phyloP scores from a whole-genome alignment of 2,797 vertebrate genomes.

The Epinephelus awoara region DNA sequence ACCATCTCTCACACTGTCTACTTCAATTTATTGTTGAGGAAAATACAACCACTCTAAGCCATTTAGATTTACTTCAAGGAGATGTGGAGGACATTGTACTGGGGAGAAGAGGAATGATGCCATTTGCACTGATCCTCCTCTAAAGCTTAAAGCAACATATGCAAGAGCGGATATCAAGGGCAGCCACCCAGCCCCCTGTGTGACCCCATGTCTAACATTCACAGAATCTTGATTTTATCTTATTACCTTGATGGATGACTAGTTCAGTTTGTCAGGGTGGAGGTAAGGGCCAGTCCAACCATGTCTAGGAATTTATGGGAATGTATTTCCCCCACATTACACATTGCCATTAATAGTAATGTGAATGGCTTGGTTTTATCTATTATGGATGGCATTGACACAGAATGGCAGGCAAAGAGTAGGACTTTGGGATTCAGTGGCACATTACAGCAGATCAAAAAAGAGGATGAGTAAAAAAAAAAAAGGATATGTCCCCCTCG shows the following conservation, averaged over 20 bases:
- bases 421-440: slow-evolving; percentile 74
- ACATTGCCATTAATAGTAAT: slow-evolving; percentile 80
- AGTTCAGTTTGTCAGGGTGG: slow-evolving; percentile 64
- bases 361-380: slow-evolving; percentile 77
- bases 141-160: slow-evolving; percentile 75
- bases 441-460: slow-evolving; percentile 70
- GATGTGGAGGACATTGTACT: slow-evolving; percentile 74
- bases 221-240: slow-evolving; percentile 72
- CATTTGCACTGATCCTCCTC: slow-evolving; percentile 64
- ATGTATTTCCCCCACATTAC: slow-evolving; percentile 72
- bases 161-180: slow-evolving; percentile 72
- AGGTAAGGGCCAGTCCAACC: slow-evolving; percentile 63
- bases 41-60: slow-evolving; percentile 78
- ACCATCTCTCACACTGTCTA: slow-evolving; percentile 77
- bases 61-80: slow-evolving; percentile 82
- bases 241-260: slow-evolving; percentile 73
- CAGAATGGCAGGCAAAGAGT: slow-evolving; percentile 67
- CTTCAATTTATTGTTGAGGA: slow-evolving; percentile 78
- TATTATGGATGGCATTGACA: slow-evolving; percentile 76
- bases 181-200: slow-evolving; percentile 60
- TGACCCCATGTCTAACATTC: slow-evolving; percentile 69
- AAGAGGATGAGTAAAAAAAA: slow-evolving; percentile 64
- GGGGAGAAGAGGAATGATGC: slow-evolving; percentile 67
- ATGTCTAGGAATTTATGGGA: slow-evolving; percentile 72
- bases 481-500: slow-evolving; percentile 53